Conservation (phyloP, 2,113 vertebrate genomes). For the Microcebus murinus region DNA sequence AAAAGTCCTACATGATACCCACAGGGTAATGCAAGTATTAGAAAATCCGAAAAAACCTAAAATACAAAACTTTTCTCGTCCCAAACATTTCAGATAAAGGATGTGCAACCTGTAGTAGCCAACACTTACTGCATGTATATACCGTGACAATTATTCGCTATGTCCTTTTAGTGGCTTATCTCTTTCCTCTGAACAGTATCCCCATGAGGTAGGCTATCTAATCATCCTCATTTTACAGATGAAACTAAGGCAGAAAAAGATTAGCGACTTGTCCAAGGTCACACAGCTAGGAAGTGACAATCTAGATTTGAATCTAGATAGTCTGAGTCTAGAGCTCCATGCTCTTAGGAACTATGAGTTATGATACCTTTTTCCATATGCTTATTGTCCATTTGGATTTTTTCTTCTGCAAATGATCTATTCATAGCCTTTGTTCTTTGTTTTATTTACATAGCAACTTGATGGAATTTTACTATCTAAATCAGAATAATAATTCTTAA, state of each 20-base stretch:
- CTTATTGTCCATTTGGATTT: background rate
- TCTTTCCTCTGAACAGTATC: background rate
- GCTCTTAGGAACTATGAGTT: background rate
- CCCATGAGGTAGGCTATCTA: background rate
- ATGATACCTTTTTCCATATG: background rate
- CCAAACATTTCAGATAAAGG: background rate
- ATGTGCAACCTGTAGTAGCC: background rate
- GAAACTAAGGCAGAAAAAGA: background rate
- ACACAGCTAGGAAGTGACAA: background rate
- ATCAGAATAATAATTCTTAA: background rate
- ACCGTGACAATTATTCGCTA: background rate
- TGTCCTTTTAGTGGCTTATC: background rate
- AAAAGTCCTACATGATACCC: background rate
- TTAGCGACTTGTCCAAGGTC: background rate
- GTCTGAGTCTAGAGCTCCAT: background rate
- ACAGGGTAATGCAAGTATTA: background rate
- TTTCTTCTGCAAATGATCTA: background rate
- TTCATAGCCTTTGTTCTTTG: background rate
- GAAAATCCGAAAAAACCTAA: background rate
- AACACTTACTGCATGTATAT: background rate
- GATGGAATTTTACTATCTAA: background rate
- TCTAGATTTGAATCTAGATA: background rate
- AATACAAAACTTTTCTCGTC: background rate
- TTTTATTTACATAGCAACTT: slow-evolving; percentile 26
- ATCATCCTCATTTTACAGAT: background rate